Percentiles rank a stretch among this genome's conserved stretches.
Evolutionary conservation across 2,888 invertebrate genomes (phyloP).

Genomic region (Xestobium rufovillosum): DNA sequence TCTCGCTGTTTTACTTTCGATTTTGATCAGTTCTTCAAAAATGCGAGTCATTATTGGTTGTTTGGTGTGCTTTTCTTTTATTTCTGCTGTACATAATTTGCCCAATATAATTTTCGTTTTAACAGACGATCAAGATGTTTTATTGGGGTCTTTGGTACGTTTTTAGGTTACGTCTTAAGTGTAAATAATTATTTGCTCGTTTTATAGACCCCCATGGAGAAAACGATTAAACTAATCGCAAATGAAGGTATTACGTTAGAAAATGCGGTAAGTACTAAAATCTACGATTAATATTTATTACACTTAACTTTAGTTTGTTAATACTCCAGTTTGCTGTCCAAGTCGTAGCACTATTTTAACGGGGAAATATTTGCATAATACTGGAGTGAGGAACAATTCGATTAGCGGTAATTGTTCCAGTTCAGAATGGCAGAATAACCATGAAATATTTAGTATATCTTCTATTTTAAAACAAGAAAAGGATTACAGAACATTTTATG

Average conservation of each 20-base stretch:
- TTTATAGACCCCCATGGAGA: conserved; percentile 60
- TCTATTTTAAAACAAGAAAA: conserved; percentile 53
- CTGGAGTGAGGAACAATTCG: conserved; percentile 70
- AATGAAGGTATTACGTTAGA: conserved; percentile 59
- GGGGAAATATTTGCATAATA: conserved; percentile 79
- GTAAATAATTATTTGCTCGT: conserved; percentile 8
- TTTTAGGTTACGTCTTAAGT: conserved; percentile 4
- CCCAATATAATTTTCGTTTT: conserved; percentile 74
- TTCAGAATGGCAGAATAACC: conserved; percentile 53
- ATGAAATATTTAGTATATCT: conserved; percentile 64
- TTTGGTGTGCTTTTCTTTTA: not conserved
- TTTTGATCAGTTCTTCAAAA: too few species aligned
- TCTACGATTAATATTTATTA: not conserved
- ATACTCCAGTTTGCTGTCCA: conserved; percentile 83
- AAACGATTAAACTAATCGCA: conserved; percentile 54
- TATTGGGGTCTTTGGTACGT: conserved; percentile 71
- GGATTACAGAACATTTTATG: conserved; percentile 77
- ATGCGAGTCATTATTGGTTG: too few species aligned
- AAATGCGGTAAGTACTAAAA: conserved; percentile 59
- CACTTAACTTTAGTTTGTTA: conserved; percentile 58
- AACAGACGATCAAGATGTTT: conserved; percentile 80
- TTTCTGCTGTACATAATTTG: conserved; percentile 15
- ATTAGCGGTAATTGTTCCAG: conserved; percentile 70
- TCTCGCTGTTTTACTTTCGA: too few species aligned
- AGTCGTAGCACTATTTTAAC: conserved; percentile 81